phyloP scores from a whole-genome alignment of 1,140 invertebrate species.

The Drosophila guanche region DNA sequence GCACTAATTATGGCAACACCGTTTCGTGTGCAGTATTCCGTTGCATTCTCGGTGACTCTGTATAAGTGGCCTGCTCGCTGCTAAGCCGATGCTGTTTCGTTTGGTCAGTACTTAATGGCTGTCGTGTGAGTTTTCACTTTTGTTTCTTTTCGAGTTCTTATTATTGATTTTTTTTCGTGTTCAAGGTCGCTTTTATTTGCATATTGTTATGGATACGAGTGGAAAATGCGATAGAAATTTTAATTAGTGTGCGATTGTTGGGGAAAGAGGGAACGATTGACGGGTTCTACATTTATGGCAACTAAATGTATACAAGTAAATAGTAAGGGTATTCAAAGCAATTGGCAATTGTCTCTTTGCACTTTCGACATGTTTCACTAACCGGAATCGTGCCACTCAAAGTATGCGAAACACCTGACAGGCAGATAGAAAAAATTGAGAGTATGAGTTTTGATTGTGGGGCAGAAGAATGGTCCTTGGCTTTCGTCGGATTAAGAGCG shows the following conservation, averaged over 20 bases:
- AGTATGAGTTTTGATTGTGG: neutral
- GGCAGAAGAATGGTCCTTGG: constrained; percentile 16
- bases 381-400: too few relatives aligned
- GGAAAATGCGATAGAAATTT: constrained; percentile 22
- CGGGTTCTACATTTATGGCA: too few relatives aligned
- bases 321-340: too few relatives aligned
- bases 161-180: constrained; percentile 59
- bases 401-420: too few relatives aligned
- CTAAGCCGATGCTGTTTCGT: constrained; percentile 1
- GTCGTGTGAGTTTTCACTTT: constrained; percentile 33
- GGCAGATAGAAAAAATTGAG: too few relatives aligned
- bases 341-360: too few relatives aligned
- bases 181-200: constrained; percentile 49
- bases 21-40: neutral
- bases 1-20: too few relatives aligned
- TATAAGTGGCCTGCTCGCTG: neutral
- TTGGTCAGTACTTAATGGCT: constrained; percentile 9
- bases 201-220: constrained; percentile 7
- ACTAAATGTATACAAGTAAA: too few relatives aligned
- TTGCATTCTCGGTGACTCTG: neutral
- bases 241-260: constrained; percentile 9
- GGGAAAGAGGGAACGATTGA: too few relatives aligned
- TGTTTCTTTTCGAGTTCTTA: constrained; percentile 54
- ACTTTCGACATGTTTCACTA: too few relatives aligned
- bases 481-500: constrained; percentile 9